A percentile compares a stretch with the other conserved stretches of the same genome.
Evolutionary conservation across 2,113 vertebrate genomes (phyloP).

Genomic region (Eulemur macaco): DNA sequence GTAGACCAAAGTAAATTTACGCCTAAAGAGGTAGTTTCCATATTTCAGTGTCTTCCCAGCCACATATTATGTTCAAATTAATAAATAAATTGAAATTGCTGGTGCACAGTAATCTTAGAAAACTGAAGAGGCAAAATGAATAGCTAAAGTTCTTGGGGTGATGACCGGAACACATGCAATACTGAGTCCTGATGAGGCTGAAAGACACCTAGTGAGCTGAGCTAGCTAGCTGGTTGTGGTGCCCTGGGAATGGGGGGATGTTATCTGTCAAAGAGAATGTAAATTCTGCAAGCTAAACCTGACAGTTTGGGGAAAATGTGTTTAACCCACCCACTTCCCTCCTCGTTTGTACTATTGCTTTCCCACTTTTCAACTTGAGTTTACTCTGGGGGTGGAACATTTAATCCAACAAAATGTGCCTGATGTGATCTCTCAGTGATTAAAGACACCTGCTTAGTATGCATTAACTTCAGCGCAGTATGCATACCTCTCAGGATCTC

Average conservation of each 20-base stretch:
- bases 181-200: background rate
- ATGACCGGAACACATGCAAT: background rate
- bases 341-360: background rate
- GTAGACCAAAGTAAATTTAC: slow-evolving; percentile 2
- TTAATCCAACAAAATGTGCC: slow-evolving; percentile 16
- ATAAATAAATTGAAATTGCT: slow-evolving; percentile 21
- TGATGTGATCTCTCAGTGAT: background rate
- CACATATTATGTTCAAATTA: slow-evolving; percentile 42
- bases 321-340: background rate
- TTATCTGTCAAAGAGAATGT: slow-evolving; percentile 1
- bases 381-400: slow-evolving; percentile 6
- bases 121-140: slow-evolving; percentile 25
- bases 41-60: slow-evolving; percentile 27
- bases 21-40: slow-evolving; percentile 25
- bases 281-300: slow-evolving; percentile 7
- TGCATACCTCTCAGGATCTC: background rate
- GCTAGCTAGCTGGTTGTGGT: background rate
- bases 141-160: background rate
- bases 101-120: slow-evolving; percentile 15
- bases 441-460: background rate
- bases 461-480: background rate
- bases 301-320: background rate
- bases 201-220: background rate
- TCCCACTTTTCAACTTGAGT: slow-evolving; percentile 27
- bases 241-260: background rate